Evolutionary conservation across 2,113 vertebrate genomes (phyloP), one percentile per base, ranked within the genome.

Genomic region (Alectura lathami): DNA sequence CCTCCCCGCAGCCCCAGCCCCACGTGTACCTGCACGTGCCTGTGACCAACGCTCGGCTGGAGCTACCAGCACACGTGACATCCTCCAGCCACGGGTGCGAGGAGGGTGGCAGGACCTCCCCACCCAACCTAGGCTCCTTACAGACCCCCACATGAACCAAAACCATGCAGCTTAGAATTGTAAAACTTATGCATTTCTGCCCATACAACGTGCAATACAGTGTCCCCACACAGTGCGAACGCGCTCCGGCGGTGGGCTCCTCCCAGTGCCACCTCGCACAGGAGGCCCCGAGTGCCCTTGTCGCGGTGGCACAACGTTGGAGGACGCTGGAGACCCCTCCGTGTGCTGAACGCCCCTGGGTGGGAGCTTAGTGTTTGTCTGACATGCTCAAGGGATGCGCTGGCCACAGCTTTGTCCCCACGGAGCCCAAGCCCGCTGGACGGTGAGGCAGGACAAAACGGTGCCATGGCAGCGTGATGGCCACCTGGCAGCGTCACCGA

Each of bases 291-390:
- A 12, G 32, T 40, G 6, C 15, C 53, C 60, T 47, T 15, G 1
- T 17, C 38, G 30, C 2, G 3, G 27, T 11, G n/a, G 16, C 36
- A 51, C 4, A 0, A 16, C 8, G 1, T 38, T 17, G 1, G 2
- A 13, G 42, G 34, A 11, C 32, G 63, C 40, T 24, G 9, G 4
- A 13, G 54, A 48, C 20, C 6, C n/a, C 48, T 0, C 2, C 9
- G 17, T 20, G 36, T 29, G 60, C 38, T 20, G 17, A 17, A 47
- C 11, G 17, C 29, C 12, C 14, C 6, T 0, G 5, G 8, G 3
- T 23, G 8, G 3, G 22, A 73, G 45, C 11, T 90, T 94, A 95
- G 94, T 90, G 94, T 96, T 94, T 47, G 62, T 4, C 1, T 20
- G 26, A 57, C 20, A 10, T 8, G 9, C 59, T 3, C 12, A 12